phyloP scores from a whole-genome alignment of 2,888 invertebrate genomes.

The Tortricodes alternella region DNA sequence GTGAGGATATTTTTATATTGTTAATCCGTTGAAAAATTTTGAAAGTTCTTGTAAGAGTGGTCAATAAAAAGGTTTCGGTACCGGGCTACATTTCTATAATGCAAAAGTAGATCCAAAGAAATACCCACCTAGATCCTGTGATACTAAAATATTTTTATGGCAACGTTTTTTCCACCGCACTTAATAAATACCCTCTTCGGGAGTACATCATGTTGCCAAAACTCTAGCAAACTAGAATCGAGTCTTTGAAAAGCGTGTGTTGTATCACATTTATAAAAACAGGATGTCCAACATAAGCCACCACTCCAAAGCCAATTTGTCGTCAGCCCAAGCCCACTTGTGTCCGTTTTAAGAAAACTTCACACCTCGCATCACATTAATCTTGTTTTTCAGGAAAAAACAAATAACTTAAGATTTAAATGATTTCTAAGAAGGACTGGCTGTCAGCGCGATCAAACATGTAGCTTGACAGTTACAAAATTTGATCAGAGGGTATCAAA shows the following conservation, averaged over 20 bases:
- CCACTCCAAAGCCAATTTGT: constrained; percentile 15
- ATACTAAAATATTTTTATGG: too few species aligned
- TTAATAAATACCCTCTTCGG: too few species aligned
- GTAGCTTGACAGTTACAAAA: constrained; percentile 44
- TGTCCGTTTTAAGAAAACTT: constrained; percentile 48
- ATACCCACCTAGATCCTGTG: too few species aligned
- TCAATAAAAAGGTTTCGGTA: too few species aligned
- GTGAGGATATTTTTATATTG: constrained; percentile 1
- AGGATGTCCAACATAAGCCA: background rate
- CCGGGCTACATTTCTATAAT: too few species aligned
- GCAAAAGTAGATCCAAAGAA: too few species aligned
- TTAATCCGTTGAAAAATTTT: constrained; percentile 5
- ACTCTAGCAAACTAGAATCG: too few species aligned
- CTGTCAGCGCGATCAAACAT: constrained; percentile 39
- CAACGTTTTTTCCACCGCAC: too few species aligned
- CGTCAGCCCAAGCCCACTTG: constrained; percentile 42
- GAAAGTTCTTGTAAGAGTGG: background rate
- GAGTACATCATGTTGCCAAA: too few species aligned
- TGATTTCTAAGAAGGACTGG: constrained; percentile 58
- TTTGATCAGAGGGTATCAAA: constrained; percentile 20
- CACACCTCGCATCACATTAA: constrained; percentile 68
- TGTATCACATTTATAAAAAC: background rate
- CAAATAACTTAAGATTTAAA: constrained; percentile 52
- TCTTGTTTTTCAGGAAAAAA: constrained; percentile 57
- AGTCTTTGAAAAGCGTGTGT: too few species aligned